A percentile compares a stretch with the other conserved stretches of the same genome.
phyloP scores from a whole-genome alignment of 2,113 vertebrate species.

The Synchiropus splendidus region DNA sequence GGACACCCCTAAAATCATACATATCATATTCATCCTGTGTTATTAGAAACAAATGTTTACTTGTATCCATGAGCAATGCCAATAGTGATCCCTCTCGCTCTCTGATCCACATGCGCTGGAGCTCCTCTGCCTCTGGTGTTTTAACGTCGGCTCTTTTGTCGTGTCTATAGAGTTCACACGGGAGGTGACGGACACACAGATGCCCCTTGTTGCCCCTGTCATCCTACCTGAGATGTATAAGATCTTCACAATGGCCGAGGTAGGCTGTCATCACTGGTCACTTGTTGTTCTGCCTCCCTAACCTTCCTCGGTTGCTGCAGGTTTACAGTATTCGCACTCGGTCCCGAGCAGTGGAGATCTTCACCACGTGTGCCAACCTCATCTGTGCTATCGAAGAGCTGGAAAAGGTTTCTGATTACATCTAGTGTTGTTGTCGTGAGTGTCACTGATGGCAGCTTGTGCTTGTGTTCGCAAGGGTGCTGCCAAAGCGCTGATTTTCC shows the following conservation, averaged over 20 bases:
- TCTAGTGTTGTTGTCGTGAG: not conserved
- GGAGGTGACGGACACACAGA: conserved; percentile 96
- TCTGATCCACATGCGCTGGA: no score
- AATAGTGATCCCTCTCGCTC: no score
- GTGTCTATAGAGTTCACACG: conserved; percentile 80
- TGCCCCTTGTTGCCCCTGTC: conserved; percentile 94
- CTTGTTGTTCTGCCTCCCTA: not conserved
- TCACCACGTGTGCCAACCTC: conserved; percentile 97
- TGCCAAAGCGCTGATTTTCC: conserved; percentile 90
- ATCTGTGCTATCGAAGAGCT: conserved; percentile 97
- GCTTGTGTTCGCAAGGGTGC: conserved; percentile 81
- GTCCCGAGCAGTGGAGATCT: conserved; percentile 93
- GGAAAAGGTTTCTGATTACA: conserved; percentile 75
- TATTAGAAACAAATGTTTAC: no score
- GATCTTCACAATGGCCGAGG: conserved; percentile 98
- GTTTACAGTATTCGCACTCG: conserved; percentile 93
- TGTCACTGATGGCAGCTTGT: not conserved
- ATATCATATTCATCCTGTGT: no score
- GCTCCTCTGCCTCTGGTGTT: no score
- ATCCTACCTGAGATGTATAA: conserved; percentile 99
- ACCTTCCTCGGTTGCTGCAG: conserved; percentile 45
- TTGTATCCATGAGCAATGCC: no score
- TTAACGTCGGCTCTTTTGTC: no score
- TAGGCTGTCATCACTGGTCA: conserved; percentile 22
- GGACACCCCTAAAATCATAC: no score